Evolutionary conservation across 1,140 invertebrate genomes (phyloP).

Genomic region (Scylla paramamosain): DNA sequence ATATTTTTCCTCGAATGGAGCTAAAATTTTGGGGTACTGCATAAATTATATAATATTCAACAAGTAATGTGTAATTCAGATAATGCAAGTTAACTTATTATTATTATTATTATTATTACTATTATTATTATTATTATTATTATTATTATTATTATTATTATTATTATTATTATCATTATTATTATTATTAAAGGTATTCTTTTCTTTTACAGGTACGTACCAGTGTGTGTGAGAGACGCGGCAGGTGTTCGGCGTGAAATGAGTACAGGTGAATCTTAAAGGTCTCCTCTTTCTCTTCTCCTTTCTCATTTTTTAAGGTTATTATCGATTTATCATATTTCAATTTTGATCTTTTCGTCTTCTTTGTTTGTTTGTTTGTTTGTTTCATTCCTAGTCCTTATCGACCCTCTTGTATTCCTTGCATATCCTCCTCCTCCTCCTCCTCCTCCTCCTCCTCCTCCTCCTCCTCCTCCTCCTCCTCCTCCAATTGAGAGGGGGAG

Average conservation of each 20-base stretch:
- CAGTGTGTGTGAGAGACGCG: neutral
- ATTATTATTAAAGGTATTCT: slow-evolving; percentile 2
- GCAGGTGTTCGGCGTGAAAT: neutral
- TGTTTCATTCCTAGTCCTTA: neutral
- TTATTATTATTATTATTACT: neutral
- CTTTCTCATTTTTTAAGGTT: neutral
- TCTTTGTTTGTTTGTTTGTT: no score
- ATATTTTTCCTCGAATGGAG: no score
- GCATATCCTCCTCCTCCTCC: neutral
- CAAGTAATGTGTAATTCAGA: neutral
- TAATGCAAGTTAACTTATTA: neutral
- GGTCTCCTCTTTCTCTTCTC: neutral
- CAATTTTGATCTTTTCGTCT: neutral
- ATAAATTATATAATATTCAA: no score
- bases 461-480: neutral
- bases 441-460: neutral
- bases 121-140: neutral
- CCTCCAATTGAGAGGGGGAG: neutral
- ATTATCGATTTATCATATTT: neutral
- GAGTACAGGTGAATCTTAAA: neutral
- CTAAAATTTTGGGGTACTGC: no score
- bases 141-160: slow-evolving; percentile 11
- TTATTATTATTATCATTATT: neutral
- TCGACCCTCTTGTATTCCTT: neutral
- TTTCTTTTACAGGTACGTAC: neutral